Base-by-base conservation (phyloP, 2,888 invertebrate species). In the Rotaria macrura region DNA sequence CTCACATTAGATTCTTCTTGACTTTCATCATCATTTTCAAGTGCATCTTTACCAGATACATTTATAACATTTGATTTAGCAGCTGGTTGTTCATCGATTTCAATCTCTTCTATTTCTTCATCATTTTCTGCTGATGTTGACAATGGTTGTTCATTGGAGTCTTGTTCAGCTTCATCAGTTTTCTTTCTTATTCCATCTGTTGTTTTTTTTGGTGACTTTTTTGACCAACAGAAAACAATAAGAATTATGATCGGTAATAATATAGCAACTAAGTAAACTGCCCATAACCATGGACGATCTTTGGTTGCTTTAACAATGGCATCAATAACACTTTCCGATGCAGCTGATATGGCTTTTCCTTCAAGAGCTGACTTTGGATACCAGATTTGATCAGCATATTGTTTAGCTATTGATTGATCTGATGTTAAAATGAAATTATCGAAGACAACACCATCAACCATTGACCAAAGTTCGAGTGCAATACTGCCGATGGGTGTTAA, bases 381-480 rank as follows among this genome's bases (percentile, higher is more conserved):
- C 92, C 94, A 99, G 0, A 95, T 95, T 87, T 94, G 94, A 55
- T 92, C 92, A 1, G 97, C 94, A 93, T 95, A 97, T 85, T 93
- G 92, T 43, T 93, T 93, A 0, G 96, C 96, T 0, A 94, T 93
- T 1, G 91, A 92, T 86, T 93, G 92, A 89, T 95, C 94, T 90
- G 97, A 96, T 0, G 97, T 94, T 87, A 99, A 93, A 87, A 99
- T 92, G 85, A 99, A 92, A 92, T 98, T 98, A 92, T 99, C 99
- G 92, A 99, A 99, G 86, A 96, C 92, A 88, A 99, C 95, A 89
- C 94, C 93, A 87, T 95, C 94, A 0, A 96, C 95, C 96, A 99
- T 98, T 10, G 98, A 96, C 99, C 99, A 99, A 87, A 99, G 92
- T 91, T 99, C 99, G 90, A 99, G 94, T 34, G 98, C 99, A 85